A percentile compares a stretch with the other conserved stretches of the same genome.
phyloP scores from a whole-genome alignment of 2,888 invertebrate genomes.

The Agrotis ipsilon region DNA sequence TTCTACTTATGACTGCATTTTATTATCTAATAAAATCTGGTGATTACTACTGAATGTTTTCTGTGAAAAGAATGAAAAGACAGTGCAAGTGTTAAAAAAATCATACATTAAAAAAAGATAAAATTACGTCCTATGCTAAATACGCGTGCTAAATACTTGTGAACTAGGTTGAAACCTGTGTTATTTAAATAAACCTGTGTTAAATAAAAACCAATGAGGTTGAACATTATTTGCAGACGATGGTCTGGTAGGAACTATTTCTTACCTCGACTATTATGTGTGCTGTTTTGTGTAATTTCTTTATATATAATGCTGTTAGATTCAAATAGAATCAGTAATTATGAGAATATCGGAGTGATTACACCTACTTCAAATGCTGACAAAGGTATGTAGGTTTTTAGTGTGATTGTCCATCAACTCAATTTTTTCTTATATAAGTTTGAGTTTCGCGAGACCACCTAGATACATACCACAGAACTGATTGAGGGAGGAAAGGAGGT shows the following conservation, averaged over 20 bases:
- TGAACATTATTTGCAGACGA: constrained; percentile 9
- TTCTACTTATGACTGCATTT: no score
- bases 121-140: no score
- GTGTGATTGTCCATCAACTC: not conserved
- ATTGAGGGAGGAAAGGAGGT: no score
- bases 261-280: constrained; percentile 15
- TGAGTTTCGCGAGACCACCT: not conserved
- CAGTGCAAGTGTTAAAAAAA: no score
- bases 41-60: no score
- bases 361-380: not conserved
- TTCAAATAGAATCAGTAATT: not conserved
- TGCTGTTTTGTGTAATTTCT: constrained; percentile 14
- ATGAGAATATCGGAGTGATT: not conserved
- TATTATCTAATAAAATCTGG: no score
- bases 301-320: constrained; percentile 23
- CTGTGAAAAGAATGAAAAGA: no score
- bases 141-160: no score
- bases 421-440: not conserved
- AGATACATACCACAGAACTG: no score
- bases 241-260: constrained; percentile 1
- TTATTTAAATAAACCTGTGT: not conserved
- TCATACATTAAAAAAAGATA: no score
- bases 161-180: no score
- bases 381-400: not conserved
- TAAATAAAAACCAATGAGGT: constrained; percentile 14